Base-by-base conservation (phyloP, 2,797 vertebrate genomes). In the Potorous gilbertii region DNA sequence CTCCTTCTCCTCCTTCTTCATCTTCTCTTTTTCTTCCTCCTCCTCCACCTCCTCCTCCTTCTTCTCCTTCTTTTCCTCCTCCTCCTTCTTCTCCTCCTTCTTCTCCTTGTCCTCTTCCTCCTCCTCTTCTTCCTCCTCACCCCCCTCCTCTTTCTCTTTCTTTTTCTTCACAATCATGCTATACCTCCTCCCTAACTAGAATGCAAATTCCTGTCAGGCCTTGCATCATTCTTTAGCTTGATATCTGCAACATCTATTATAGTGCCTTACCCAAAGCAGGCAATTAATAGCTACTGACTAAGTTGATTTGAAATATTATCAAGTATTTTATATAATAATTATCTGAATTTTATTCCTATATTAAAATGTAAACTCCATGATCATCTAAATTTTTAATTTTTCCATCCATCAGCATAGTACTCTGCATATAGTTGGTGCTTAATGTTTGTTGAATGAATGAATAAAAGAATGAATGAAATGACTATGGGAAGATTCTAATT, bases 101-200 rank as follows among this genome's bases (percentile, higher is more conserved):
- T 8, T 0, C 56, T 28, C 1, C 27, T 16, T 24, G 5, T 8
- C 8, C 4, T 27, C 6, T 1, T 27, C 24, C 5, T 28, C 1
- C 21, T 28, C 16, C 5, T 57, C 4, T 5, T 9, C 24, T 4
- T 56, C 6, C 56, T 62, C 8, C 29, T 21, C 29, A 0, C 34
- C 3, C 29, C 9, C 3, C 59, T 34, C 0, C 18, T 5, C 5
- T 4, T 56, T 21, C 4, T 12, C 9, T 4, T 12, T 2, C 8
- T 31, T 4, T 31, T 34, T 31, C 59, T 13, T 62, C 1, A n/a
- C 16, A 74, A 74, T n/a, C 34, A 74, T 74, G 16, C 14, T 4
- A 40, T 74, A 74, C 62, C 16, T n/a, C 62, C 62, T 74, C 34
- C 16, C 62, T 8, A 74, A 74, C 34, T 74, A 40, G 62, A 74